Evolutionary conservation across 1,140 invertebrate genomes (phyloP).

Genomic region (Drosophila virilis): DNA sequence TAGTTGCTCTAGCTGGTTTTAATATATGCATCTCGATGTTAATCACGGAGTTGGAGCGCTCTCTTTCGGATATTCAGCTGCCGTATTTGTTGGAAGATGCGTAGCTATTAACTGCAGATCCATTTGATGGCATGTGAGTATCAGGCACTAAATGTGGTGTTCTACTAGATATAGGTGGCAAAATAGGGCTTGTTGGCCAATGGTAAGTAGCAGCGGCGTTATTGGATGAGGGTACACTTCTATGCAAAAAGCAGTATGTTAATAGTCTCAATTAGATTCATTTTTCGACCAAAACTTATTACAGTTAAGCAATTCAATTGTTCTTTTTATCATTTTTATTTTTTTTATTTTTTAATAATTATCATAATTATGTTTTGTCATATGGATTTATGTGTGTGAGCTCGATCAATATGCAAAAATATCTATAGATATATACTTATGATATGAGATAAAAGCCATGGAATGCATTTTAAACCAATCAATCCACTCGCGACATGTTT

Average conservation of each 20-base stretch:
- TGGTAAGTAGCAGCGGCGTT: slow-evolving; percentile 88
- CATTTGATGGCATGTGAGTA: slow-evolving; percentile 86
- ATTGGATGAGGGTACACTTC: slow-evolving; percentile 85
- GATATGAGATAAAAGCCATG: slow-evolving; percentile 41
- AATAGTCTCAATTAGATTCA: slow-evolving; percentile 55
- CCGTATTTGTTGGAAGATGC: slow-evolving; percentile 84
- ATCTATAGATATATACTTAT: slow-evolving; percentile 29
- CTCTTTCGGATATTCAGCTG: slow-evolving; percentile 84
- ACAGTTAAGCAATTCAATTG: slow-evolving; percentile 30
- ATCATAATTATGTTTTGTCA: slow-evolving; percentile 16
- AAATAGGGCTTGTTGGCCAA: slow-evolving; percentile 90
- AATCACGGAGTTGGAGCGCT: slow-evolving; percentile 80
- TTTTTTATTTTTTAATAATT: neutral
- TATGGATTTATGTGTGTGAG: slow-evolving; percentile 43
- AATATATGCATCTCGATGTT: slow-evolving; percentile 77
- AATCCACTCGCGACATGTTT: neutral
- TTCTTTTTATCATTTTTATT: neutral
- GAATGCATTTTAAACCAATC: slow-evolving; percentile 16
- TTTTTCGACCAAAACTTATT: slow-evolving; percentile 8
- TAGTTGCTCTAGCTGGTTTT: slow-evolving; percentile 40
- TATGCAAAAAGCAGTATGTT: slow-evolving; percentile 85
- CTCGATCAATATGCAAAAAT: slow-evolving; percentile 48
- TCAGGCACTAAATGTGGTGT: slow-evolving; percentile 90
- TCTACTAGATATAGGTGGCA: slow-evolving; percentile 89
- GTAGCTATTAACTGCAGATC: slow-evolving; percentile 84